phyloP scores from a whole-genome alignment of 2,113 vertebrate species.

The Riparia riparia region DNA sequence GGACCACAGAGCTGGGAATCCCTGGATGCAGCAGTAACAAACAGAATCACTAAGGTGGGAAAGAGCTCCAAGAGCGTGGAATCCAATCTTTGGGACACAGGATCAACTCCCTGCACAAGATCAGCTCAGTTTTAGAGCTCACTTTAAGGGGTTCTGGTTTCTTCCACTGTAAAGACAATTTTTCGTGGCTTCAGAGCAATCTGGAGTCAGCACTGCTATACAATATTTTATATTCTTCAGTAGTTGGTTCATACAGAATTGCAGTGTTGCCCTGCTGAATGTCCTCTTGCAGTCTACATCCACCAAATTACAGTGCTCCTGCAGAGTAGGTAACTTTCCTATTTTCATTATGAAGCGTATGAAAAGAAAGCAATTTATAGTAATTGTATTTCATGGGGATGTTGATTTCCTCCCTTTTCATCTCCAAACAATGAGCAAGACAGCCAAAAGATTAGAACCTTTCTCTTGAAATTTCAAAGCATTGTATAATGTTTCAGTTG shows the following conservation, averaged over 20 bases:
- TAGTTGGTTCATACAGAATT: not conserved
- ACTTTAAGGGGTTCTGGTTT: not conserved
- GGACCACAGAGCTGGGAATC: not conserved
- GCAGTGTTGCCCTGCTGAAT: not conserved
- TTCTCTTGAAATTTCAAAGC: slow-evolving; percentile 73
- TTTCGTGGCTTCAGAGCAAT: not conserved
- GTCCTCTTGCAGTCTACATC: not conserved
- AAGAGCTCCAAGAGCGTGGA: accelerated
- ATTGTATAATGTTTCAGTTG: slow-evolving; percentile 58
- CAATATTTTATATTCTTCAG: not conserved
- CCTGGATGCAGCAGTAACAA: not conserved
- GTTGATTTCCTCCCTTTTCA: slow-evolving; percentile 77
- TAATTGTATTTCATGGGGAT: slow-evolving; percentile 47
- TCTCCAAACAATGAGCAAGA: slow-evolving; percentile 76
- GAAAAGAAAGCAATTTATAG: slow-evolving; percentile 47
- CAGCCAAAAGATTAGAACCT: slow-evolving; percentile 64
- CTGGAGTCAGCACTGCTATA: not conserved
- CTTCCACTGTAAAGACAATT: not conserved
- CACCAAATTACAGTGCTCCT: not conserved
- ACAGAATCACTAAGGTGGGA: not conserved
- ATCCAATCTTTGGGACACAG: not conserved
- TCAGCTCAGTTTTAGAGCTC: not conserved
- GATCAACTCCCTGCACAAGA: not conserved
- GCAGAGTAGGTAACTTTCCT: not conserved
- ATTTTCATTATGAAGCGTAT: slow-evolving; percentile 15